Evolutionary conservation across 2,888 invertebrate species (phyloP).

Genomic region (Hypselothyrea guttata): DNA sequence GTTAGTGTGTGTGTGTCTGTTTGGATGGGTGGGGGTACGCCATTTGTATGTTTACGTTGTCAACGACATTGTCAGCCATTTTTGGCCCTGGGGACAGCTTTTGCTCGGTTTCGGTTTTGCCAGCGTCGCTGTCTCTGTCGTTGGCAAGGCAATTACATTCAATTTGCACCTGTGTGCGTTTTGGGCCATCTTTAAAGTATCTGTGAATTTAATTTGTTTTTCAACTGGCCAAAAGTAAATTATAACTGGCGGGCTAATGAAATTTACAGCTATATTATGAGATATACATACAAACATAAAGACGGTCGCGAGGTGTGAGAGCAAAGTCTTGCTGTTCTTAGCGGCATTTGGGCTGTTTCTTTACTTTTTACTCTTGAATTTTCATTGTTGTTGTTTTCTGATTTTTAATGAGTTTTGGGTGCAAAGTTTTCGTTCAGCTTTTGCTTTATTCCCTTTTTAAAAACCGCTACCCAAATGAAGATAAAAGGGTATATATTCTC

Average conservation of each 20-base stretch:
- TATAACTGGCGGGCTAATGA: conserved; percentile 44
- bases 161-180: conserved; percentile 69
- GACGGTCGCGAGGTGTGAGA: not conserved
- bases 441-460: conserved; percentile 28
- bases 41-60: conserved; percentile 40
- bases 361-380: conserved; percentile 11
- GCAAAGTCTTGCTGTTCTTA: conserved; percentile 3
- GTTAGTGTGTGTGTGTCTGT: not conserved
- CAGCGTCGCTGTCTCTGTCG: conserved; percentile 31
- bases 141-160: conserved; percentile 70
- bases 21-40: conserved; percentile 4
- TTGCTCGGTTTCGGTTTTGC: conserved; percentile 53
- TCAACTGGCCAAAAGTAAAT: conserved; percentile 49
- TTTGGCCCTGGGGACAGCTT: conserved; percentile 50
- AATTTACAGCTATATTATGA: conserved; percentile 34
- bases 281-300: conserved; percentile 9
- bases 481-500: too few relatives aligned
- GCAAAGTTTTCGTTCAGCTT: conserved; percentile 37
- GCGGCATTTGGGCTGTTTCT: conserved; percentile 6
- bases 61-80: conserved; percentile 61
- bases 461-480: too few relatives aligned
- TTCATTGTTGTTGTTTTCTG: conserved; percentile 31
- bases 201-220: conserved; percentile 44
- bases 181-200: conserved; percentile 36
- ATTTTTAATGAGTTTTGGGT: conserved; percentile 70